Evolutionary conservation across 1,140 invertebrate species (phyloP).

Genomic region (Ericerus pela): DNA sequence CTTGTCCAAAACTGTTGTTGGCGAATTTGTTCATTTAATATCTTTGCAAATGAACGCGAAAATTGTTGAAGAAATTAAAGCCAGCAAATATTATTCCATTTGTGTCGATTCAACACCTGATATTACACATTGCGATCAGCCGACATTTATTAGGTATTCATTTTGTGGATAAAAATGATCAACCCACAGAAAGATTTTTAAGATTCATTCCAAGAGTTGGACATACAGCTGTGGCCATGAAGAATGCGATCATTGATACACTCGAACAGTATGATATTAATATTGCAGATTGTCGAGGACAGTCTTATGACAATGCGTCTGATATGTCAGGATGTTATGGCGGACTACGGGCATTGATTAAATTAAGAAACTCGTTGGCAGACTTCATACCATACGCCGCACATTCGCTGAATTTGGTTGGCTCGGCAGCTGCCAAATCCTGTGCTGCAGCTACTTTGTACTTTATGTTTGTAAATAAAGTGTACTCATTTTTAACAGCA

Average conservation of each 20-base stretch:
- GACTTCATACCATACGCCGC: conserved; percentile 26
- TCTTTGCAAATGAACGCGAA: conserved; percentile 7
- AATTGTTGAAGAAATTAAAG: conserved; percentile 1
- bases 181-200: conserved; percentile 12
- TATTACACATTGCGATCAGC: conserved; percentile 14
- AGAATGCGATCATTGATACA: conserved; percentile 13
- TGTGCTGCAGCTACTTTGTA: too few species aligned
- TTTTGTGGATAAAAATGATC: conserved; percentile 14
- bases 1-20: conserved; percentile 27
- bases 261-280: conserved; percentile 19
- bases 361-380: conserved; percentile 21
- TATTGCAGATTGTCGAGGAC: conserved; percentile 26
- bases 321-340: conserved; percentile 27
- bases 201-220: conserved; percentile 8
- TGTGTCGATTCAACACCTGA: conserved; percentile 7
- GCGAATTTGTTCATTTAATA: conserved; percentile 25
- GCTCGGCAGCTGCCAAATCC: too few species aligned
- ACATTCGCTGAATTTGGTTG: too few species aligned
- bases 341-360: conserved; percentile 23
- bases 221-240: conserved; percentile 13
- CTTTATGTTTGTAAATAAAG: too few species aligned
- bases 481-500: too few species aligned
- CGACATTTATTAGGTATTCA: conserved; percentile 11
- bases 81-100: conserved; percentile 6
- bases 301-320: conserved; percentile 28